These are phyloP conservation scores for Eucidaris tribuloides DNA, from an alignment of 35 echinoderm and acorn worm species.

Conservation along the genomic window DNA sequence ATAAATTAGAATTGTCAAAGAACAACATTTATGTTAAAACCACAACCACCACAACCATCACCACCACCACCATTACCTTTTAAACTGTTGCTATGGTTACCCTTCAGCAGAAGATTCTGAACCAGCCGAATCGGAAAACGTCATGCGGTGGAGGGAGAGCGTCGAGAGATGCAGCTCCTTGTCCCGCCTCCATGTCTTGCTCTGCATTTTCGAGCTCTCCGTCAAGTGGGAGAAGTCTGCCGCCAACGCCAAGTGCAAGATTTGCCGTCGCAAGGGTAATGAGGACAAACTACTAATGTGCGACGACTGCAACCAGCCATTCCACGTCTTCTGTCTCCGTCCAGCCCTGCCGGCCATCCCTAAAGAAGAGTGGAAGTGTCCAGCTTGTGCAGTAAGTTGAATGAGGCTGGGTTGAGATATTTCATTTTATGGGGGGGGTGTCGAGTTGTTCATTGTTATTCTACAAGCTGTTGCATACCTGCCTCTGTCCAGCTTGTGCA, in stretches of 20 bases:
- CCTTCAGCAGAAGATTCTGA: conserved; percentile 25
- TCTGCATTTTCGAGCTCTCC: conserved; percentile 79
- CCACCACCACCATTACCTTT: too few relatives aligned
- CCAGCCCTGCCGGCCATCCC: conserved; percentile 59
- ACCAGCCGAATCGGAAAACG: conserved; percentile 32
- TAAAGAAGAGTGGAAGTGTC: conserved; percentile 85
- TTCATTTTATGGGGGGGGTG: neutral
- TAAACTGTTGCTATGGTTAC: too few relatives aligned
- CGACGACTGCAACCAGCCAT: conserved; percentile 95
- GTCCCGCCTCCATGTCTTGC: conserved; percentile 76
- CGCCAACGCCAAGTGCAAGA: conserved; percentile 95
- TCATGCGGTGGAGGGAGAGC: conserved; percentile 65
- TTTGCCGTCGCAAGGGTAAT: conserved; percentile 82
- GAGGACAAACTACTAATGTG: conserved; percentile 70
- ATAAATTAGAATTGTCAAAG: too few relatives aligned
- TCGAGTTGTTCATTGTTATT: too few relatives aligned
- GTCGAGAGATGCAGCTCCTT: conserved; percentile 44
- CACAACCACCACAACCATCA: too few relatives aligned
- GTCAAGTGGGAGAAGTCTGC: conserved; percentile 97
- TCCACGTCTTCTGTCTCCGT: conserved; percentile 83
- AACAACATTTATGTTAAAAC: too few relatives aligned
- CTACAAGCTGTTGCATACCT: too few relatives aligned
- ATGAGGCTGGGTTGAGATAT: neutral
- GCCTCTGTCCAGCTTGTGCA: conserved; percentile 96
- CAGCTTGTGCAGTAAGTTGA: conserved; percentile 86